Evolutionary conservation across 2,113 vertebrate genomes (phyloP), one percentile per base, ranked within the genome.

Genomic region (Pionites leucogaster): DNA sequence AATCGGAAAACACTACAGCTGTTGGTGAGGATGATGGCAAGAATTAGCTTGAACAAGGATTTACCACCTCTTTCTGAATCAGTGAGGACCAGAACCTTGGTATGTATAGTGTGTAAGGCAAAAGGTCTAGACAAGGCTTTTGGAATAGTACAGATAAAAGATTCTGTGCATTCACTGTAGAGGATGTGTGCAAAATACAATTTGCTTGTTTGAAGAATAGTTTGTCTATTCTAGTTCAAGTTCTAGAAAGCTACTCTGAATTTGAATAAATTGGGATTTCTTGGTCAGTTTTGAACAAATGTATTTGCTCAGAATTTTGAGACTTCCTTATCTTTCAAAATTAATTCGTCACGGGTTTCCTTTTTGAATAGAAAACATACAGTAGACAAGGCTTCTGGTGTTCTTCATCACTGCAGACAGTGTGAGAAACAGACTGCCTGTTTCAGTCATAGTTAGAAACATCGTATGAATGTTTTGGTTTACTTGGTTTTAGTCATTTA

Each of bases 1-100:
- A 99, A 98, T 46, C 98, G 99, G 23, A 98, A 98, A 60, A 98
- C 97, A 72, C 95, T 99, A 31, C 98, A 99, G 85, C 96, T 99
- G 16, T 89, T 99, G 90, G 98, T 99, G 97, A 98, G 97, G 82
- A 98, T 99, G 98, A 98, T 99, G 98, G 92, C 98, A 80, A 98
- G 97, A 87, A 98, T 98, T 63, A 98, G 97, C 77, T 86, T 94
- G 24, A 99, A 99, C 95, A 97, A 97, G 44, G 97, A 98, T 74
- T 98, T 99, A 69, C 98, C 98, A 14, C 96, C 98, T 13, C 98
- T 99, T 76, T 98, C 98, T 67, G 98, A 99, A 62, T 94, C 98
- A 79, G 95, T 98, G 68, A 98, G 96, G 60, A 98, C 98, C 59
- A 98, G 98, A 76, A 98, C 97, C 5, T 96, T 99, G 98, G 99